These are phyloP conservation scores for Drosophila santomea DNA, from an alignment of 1,140 invertebrate genomes.

Conservation along the genomic window DNA sequence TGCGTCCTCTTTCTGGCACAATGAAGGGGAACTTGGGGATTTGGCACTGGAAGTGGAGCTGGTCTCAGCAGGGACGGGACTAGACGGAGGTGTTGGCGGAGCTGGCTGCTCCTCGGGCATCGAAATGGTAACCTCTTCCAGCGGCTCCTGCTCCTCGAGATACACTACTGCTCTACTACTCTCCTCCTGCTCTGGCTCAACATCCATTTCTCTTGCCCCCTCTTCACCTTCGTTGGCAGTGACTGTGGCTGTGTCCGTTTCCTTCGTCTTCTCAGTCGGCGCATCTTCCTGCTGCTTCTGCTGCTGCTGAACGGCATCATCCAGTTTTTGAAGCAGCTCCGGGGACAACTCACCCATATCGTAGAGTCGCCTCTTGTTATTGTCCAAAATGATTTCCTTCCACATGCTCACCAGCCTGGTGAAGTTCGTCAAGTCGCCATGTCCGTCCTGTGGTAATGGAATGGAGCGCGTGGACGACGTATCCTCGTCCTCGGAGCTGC, in stretches of 20 bases:
- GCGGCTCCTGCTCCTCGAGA: not conserved
- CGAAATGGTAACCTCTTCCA: constrained; percentile 15
- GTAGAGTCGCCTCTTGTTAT: constrained; percentile 67
- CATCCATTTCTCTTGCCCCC: not conserved
- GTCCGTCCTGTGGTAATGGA: constrained; percentile 14
- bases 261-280: not conserved
- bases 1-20: constrained; percentile 1
- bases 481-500: constrained; percentile 72
- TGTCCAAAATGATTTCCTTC: constrained; percentile 79
- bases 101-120: constrained; percentile 18
- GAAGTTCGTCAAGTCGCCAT: constrained; percentile 64
- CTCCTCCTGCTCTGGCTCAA: not conserved
- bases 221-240: constrained; percentile 17
- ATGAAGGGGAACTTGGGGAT: not conserved
- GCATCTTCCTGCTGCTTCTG: constrained; percentile 2
- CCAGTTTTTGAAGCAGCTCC: constrained; percentile 65
- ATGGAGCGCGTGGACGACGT: not conserved
- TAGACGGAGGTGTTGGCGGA: constrained; percentile 7
- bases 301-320: constrained; percentile 40
- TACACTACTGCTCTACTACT: not conserved
- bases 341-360: constrained; percentile 64
- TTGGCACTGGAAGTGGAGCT: constrained; percentile 5
- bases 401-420: constrained; percentile 73
- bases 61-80: constrained; percentile 9
- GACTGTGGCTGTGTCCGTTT: constrained; percentile 15